Percentiles rank a stretch among this genome's conserved stretches.
Conservation (phyloP, 2,797 vertebrate species). For the Alexandromys oeconomus region DNA sequence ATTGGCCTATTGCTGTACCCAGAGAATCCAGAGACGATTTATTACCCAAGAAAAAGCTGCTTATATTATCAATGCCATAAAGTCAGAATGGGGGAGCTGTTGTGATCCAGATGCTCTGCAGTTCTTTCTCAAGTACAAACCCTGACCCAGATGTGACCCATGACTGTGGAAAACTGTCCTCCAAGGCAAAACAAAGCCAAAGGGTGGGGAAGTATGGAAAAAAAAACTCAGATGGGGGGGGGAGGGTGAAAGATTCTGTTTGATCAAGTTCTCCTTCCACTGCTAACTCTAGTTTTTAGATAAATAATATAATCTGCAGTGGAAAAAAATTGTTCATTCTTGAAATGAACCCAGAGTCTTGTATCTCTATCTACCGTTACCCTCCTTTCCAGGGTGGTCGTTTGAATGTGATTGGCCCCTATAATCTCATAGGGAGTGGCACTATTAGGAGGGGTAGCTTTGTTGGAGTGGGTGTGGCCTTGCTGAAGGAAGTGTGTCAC, state of each 20-base stretch:
- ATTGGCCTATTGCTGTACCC: background rate
- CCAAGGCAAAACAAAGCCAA: background rate
- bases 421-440: too few relatives aligned
- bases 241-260: background rate
- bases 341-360: background rate
- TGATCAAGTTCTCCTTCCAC: background rate
- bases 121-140: background rate
- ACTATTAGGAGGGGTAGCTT: too few relatives aligned
- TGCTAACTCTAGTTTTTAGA: background rate
- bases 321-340: background rate
- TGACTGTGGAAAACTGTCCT: background rate
- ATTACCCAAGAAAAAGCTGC: background rate
- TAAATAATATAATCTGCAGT: background rate
- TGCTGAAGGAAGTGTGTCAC: too few relatives aligned
- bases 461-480: too few relatives aligned
- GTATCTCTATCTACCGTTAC: background rate
- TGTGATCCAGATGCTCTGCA: background rate
- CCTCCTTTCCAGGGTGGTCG: background rate
- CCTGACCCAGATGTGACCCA: background rate
- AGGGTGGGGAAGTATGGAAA: background rate
- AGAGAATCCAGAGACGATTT: background rate
- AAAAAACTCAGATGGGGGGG: background rate
- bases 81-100: background rate
- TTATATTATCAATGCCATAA: background rate
- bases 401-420: background rate